Conservation (phyloP, 2,797 vertebrate genomes). For the Podarcis siculus region DNA sequence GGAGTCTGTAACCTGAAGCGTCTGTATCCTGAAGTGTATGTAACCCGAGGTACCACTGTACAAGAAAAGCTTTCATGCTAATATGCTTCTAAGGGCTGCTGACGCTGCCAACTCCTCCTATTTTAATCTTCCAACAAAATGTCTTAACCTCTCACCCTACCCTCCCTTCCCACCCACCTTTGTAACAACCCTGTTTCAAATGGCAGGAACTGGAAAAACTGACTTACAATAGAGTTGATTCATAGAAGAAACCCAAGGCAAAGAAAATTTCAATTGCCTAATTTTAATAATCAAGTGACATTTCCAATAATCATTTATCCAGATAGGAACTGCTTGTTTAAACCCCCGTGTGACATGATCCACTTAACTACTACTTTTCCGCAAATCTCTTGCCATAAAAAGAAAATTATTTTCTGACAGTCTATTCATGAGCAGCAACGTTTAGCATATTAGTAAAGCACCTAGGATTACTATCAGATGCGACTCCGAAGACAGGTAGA, state of each 20-base stretch:
- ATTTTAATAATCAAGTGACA: not conserved
- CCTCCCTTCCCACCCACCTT: not conserved
- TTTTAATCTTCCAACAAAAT: not conserved
- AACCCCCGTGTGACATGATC: not conserved
- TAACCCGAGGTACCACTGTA: too few relatives aligned
- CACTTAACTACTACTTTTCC: not conserved
- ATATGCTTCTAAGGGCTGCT: not conserved
- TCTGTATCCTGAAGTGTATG: too few relatives aligned
- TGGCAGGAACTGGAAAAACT: not conserved
- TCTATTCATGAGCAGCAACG: not conserved
- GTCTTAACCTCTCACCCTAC: not conserved
- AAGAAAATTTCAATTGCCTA: not conserved
- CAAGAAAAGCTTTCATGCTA: not conserved
- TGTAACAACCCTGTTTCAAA: not conserved
- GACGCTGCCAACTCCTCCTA: not conserved
- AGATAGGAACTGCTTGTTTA: constrained; percentile 16
- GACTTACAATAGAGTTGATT: not conserved
- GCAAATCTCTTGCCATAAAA: not conserved
- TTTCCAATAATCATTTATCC: constrained; percentile 23
- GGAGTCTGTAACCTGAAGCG: too few relatives aligned
- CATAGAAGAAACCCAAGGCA: not conserved
- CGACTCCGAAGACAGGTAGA: not conserved
- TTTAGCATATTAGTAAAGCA: constrained; percentile 1
- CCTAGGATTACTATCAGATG: not conserved
- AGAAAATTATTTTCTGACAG: constrained; percentile 8